These are phyloP conservation scores for Drosophila teissieri DNA, from an alignment of 1,140 invertebrate genomes.

Conservation along the genomic window DNA sequence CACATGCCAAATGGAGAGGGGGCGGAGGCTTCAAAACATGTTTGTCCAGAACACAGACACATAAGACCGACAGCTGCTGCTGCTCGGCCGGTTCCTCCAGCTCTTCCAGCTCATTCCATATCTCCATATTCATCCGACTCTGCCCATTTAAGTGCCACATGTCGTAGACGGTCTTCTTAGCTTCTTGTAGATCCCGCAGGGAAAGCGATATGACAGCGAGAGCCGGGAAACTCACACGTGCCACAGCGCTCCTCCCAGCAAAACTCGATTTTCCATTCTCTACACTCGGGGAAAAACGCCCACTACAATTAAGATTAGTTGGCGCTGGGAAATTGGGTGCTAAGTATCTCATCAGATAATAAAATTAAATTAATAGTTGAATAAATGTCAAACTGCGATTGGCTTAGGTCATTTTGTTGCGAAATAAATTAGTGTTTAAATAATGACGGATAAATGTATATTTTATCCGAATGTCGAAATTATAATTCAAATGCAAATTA, in stretches of 20 bases:
- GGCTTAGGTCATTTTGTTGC: no score
- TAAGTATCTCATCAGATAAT: slow-evolving; percentile 1
- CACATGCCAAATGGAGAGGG: slow-evolving; percentile 20
- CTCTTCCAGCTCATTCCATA: slow-evolving; percentile 7
- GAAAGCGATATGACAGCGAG: slow-evolving; percentile 59
- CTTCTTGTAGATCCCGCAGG: slow-evolving; percentile 22
- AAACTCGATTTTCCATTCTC: slow-evolving; percentile 67
- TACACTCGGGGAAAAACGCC: slow-evolving; percentile 16
- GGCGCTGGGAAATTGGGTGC: neutral
- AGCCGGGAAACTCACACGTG: slow-evolving; percentile 52
- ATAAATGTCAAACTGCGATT: neutral
- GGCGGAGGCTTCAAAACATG: slow-evolving; percentile 51
- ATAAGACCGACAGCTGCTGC: slow-evolving; percentile 74
- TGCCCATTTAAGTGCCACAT: slow-evolving; percentile 76
- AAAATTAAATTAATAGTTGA: neutral
- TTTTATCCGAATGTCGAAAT: neutral
- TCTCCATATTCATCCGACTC: slow-evolving; percentile 26
- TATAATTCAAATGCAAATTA: neutral
- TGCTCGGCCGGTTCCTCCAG: slow-evolving; percentile 33
- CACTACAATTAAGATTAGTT: slow-evolving; percentile 5
- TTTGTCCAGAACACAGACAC: slow-evolving; percentile 57
- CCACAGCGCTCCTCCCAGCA: slow-evolving; percentile 27
- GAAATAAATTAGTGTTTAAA: neutral
- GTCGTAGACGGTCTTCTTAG: slow-evolving; percentile 38
- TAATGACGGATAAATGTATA: neutral